Evolutionary conservation across 2,113 vertebrate species (phyloP), one percentile per base, ranked within the genome.

Genomic region (Sclerurus mexicanus): DNA sequence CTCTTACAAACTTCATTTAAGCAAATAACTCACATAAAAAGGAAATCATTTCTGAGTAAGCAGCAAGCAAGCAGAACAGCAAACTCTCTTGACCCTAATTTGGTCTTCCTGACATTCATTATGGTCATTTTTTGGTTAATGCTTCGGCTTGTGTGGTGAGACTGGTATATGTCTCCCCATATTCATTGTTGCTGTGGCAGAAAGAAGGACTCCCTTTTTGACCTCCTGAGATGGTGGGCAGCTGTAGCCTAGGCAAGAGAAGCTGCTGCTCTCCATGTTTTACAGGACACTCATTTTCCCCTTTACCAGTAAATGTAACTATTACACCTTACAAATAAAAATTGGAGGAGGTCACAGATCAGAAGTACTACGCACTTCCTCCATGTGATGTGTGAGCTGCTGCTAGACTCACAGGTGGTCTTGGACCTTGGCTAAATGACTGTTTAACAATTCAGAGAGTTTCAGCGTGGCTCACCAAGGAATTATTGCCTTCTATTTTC

Each of bases 21-120:
- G n/a, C n/a, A 87, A 78, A 72, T 68, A 89, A 73, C 39, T 82
- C 58, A 37, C 47, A 60, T 66, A 58, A 89, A 87, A 77, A 93
- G 77, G 52, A 95, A 96, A 85, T 87, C 76, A 87, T 85, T 94
- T 92, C 69, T 72, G 40, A 89, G 37, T 79, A 92, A 83, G 64
- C 31, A 75, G 49, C 58, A 72, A 82, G 46, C 40, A 93, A 78
- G n/a, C 53, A 89, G 53, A 40, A 69, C 66, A 93, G 13, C 44
- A 64, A 79, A 62, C 52, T 76, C 62, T 76, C 50, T 18, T 93
- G 87, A 87, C 77, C 66, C 40, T 62, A 33, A 87, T 87, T 85
- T 89, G 49, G 62, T 85, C 77, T 79, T 94, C 7, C 66, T 91
- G 84, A 58, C 53, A 15, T 85, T 91, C 46, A 39, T 39, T 66